phyloP scores from a whole-genome alignment of 2,113 vertebrate species.

The Varanus komodoensis region DNA sequence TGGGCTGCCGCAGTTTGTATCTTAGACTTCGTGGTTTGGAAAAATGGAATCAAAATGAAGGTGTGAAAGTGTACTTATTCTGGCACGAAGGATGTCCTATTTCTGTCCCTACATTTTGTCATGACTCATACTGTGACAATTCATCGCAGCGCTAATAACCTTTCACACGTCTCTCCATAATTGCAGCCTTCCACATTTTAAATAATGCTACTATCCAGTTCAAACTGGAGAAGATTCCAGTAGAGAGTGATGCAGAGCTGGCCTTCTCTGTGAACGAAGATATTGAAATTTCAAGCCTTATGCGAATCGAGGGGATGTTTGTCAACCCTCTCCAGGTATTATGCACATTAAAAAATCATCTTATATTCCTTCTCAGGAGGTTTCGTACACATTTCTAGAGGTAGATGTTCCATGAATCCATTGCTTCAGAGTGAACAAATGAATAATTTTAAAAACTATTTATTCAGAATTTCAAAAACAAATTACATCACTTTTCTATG shows the following conservation, averaged over 20 bases:
- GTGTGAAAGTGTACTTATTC: neutral
- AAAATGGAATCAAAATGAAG: neutral
- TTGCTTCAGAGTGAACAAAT: no score
- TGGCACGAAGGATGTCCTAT: neutral
- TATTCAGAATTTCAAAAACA: no score
- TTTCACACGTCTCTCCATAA: neutral
- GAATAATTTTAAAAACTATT: no score
- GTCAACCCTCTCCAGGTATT: conserved; percentile 93
- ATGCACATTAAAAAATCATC: neutral
- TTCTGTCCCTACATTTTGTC: neutral
- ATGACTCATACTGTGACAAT: no score
- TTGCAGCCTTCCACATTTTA: conserved; percentile 94
- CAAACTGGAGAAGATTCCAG: conserved; percentile 89
- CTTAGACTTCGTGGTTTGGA: neutral
- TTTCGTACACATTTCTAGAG: neutral
- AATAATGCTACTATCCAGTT: conserved; percentile 96
- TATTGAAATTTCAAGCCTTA: conserved; percentile 81
- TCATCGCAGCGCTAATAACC: neutral
- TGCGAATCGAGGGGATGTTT: conserved; percentile 93
- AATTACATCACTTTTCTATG: no score
- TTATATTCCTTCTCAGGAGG: neutral
- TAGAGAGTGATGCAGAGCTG: conserved; percentile 80
- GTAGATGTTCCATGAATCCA: no score
- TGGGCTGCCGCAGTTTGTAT: neutral
- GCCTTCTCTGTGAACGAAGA: conserved; percentile 82